phyloP scores from a whole-genome alignment of 2,113 vertebrate genomes.

The Eira barbara region DNA sequence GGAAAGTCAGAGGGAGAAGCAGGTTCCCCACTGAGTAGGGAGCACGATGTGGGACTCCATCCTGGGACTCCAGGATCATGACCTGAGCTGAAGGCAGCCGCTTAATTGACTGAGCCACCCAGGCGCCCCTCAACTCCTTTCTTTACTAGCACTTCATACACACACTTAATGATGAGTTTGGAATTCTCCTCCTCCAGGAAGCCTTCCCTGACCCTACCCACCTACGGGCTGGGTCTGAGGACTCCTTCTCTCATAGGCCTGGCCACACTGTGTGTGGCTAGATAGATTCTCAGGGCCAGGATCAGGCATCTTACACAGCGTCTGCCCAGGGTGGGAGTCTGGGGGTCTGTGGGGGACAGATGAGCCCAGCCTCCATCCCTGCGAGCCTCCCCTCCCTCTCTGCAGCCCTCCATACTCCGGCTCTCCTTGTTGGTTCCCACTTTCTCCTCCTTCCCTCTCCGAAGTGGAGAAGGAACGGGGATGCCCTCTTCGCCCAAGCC shows the following conservation, averaged over 20 bases:
- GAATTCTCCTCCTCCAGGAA: conserved; percentile 16
- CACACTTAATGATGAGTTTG: neutral
- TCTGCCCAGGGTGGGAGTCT: neutral
- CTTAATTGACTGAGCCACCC: too few species aligned
- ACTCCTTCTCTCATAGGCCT: neutral
- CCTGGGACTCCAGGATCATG: too few species aligned
- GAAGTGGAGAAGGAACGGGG: neutral
- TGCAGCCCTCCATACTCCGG: neutral
- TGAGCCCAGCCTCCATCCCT: neutral
- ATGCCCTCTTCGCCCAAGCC: neutral
- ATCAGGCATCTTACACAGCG: neutral
- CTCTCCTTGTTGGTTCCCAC: neutral
- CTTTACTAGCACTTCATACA: neutral
- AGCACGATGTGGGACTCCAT: too few species aligned
- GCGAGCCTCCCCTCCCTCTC: neutral
- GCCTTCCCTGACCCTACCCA: neutral
- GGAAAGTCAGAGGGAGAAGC: too few species aligned
- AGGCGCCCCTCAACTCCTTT: neutral
- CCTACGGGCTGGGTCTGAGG: neutral
- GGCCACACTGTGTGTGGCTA: neutral
- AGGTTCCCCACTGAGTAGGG: too few species aligned
- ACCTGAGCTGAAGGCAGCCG: too few species aligned
- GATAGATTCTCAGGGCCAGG: neutral
- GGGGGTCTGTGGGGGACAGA: neutral
- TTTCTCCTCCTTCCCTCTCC: neutral